Conservation (phyloP, 2,113 vertebrate species). For the Rattus norvegicus region DNA sequence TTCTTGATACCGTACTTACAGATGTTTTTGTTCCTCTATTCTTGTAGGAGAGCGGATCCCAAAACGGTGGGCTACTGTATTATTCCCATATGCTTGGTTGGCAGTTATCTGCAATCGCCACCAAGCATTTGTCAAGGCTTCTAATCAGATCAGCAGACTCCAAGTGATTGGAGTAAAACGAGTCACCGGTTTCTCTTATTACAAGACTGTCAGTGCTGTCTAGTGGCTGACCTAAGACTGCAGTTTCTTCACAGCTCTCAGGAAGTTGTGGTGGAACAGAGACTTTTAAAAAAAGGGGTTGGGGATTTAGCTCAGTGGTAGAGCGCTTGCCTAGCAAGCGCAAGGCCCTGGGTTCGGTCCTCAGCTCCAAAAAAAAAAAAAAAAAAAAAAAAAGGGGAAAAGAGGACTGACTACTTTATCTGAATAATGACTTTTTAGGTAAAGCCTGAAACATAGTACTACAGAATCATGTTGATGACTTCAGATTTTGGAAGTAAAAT, state of each 20-base stretch:
- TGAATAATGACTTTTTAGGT: slow-evolving; percentile 73
- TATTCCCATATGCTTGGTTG: slow-evolving; percentile 95
- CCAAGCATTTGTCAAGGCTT: slow-evolving; percentile 91
- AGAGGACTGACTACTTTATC: slow-evolving; percentile 80
- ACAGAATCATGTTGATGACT: slow-evolving; percentile 77
- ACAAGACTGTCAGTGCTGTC: slow-evolving; percentile 66
- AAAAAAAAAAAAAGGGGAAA: slow-evolving; percentile 74
- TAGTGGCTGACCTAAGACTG: slow-evolving; percentile 79
- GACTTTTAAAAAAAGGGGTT: too few relatives aligned
- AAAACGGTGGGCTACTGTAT: slow-evolving; percentile 97
- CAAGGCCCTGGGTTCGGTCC: too few relatives aligned
- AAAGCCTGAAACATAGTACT: slow-evolving; percentile 71
- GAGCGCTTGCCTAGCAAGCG: too few relatives aligned
- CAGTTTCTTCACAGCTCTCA: slow-evolving; percentile 75
- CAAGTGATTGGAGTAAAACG: slow-evolving; percentile 91
- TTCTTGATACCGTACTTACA: slow-evolving; percentile 97
- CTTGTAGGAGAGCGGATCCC: slow-evolving; percentile 97
- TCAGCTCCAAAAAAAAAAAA: too few relatives aligned
- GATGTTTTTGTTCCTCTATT: slow-evolving; percentile 98
- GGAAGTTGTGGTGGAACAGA: slow-evolving; percentile 81
- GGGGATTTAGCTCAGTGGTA: too few relatives aligned
- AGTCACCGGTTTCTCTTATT: slow-evolving; percentile 63
- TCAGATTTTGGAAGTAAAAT: slow-evolving; percentile 85
- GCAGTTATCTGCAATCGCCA: slow-evolving; percentile 95
- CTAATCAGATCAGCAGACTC: slow-evolving; percentile 94